Percentiles rank a stretch among this genome's conserved stretches.
Evolutionary conservation across 1,140 invertebrate genomes (phyloP).

Genomic region (Pachypsylla venusta): DNA sequence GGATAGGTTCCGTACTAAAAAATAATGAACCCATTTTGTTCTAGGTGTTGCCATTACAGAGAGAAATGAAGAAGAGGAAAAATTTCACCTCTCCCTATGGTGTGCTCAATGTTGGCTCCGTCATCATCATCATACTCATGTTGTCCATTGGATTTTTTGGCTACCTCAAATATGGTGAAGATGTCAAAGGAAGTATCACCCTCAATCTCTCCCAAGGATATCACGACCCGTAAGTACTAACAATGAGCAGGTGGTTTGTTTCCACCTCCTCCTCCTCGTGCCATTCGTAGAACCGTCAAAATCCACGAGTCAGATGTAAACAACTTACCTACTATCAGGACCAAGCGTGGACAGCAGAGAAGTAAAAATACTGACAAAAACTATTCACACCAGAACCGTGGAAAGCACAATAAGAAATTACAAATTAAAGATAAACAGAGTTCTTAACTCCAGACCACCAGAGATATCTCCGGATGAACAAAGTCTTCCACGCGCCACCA

Average conservation of each 20-base stretch:
- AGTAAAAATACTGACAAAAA: too few species aligned
- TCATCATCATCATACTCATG: constrained; percentile 66
- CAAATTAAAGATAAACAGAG: too few species aligned
- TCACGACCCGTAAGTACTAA: constrained; percentile 44
- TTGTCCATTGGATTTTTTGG: constrained; percentile 76
- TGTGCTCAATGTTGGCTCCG: constrained; percentile 76
- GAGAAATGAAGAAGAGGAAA: constrained; percentile 70
- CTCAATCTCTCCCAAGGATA: constrained; percentile 44
- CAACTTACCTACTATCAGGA: too few species aligned
- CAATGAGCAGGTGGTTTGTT: too few species aligned
- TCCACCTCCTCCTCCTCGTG: constrained; percentile 32
- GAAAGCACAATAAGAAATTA: too few species aligned
- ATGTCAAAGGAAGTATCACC: constrained; percentile 50
- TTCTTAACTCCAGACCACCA: too few species aligned
- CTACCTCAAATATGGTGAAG: constrained; percentile 59
- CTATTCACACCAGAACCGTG: too few species aligned
- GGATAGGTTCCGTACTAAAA: too few species aligned
- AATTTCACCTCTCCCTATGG: constrained; percentile 66
- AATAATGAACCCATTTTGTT: constrained; percentile 17
- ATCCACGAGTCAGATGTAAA: too few species aligned
- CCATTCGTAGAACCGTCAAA: constrained; percentile 48
- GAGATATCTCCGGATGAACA: too few species aligned
- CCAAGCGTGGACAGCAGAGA: too few species aligned
- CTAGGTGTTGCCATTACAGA: constrained; percentile 53
- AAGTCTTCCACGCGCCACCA: too few species aligned